phyloP scores from a whole-genome alignment of 2,797 vertebrate genomes.

The Crocidura indochinensis region DNA sequence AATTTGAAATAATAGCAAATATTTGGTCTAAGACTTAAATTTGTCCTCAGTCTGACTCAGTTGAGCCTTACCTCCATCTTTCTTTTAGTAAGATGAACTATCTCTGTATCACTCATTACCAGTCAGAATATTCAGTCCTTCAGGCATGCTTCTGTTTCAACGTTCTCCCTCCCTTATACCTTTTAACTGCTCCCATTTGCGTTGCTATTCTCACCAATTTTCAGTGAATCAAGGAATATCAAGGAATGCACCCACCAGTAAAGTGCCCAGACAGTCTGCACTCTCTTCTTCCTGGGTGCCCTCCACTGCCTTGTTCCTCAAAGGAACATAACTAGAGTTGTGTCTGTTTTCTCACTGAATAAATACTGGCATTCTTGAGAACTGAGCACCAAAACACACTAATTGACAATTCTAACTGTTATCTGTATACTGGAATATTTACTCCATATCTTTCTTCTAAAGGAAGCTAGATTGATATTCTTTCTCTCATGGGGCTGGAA shows the following conservation, averaged over 20 bases:
- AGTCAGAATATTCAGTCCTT: too few species aligned
- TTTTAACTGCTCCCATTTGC: too few species aligned
- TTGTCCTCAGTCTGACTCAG: not conserved
- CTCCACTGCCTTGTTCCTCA: not conserved
- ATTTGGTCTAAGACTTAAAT: rapidly evolving
- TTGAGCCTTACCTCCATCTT: not conserved
- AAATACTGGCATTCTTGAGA: not conserved
- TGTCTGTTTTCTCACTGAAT: not conserved
- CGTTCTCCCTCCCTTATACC: rapidly evolving
- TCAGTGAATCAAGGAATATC: too few species aligned
- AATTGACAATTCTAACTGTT: too few species aligned
- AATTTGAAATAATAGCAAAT: not conserved
- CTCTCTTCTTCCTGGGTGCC: not conserved
- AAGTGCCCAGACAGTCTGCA: rapidly evolving
- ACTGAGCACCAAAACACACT: not conserved
- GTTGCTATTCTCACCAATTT: too few species aligned
- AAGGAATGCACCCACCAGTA: too few species aligned
- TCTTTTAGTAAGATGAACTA: too few species aligned
- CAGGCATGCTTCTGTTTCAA: rapidly evolving
- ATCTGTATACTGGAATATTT: too few species aligned
- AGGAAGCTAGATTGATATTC: too few species aligned
- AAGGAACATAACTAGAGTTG: not conserved
- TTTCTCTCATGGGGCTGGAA: too few species aligned
- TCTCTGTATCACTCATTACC: too few species aligned
- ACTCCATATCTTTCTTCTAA: too few species aligned